A percentile compares a stretch with the other conserved stretches of the same genome.
Conservation (phyloP, 2,113 vertebrate species). For the Pagrus major region DNA sequence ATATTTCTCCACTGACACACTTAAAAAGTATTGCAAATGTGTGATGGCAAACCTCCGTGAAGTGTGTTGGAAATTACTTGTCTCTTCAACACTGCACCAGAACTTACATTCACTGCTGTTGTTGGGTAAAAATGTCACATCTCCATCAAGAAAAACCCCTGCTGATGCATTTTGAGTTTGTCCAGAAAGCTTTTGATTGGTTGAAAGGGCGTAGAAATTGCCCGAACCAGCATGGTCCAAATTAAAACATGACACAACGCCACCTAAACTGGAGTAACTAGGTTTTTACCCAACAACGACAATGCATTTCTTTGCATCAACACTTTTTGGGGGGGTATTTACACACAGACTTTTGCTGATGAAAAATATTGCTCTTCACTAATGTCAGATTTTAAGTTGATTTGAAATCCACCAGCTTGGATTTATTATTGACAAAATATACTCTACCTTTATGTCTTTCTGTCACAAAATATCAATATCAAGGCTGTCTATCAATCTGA, state of each 20-base stretch:
- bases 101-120: neutral
- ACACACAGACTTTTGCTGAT: conserved; percentile 51
- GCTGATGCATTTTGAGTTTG: neutral
- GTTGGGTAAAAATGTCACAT: conserved; percentile 5
- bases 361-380: conserved; percentile 67
- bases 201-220: neutral
- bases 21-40: conserved; percentile 21
- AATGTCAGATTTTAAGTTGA: conserved; percentile 37
- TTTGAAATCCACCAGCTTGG: conserved; percentile 29
- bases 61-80: conserved; percentile 9
- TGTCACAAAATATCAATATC: conserved; percentile 55
- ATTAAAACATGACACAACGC: neutral
- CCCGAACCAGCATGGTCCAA: neutral
- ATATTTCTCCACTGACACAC: neutral
- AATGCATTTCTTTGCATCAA: neutral
- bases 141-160: neutral
- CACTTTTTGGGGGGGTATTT: conserved; percentile 18
- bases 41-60: neutral
- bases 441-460: conserved; percentile 44
- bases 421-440: conserved; percentile 61
- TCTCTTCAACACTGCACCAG: neutral
- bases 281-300: neutral
- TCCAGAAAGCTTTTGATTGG: neutral
- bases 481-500: conserved; percentile 2
- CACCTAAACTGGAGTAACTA: neutral